Conservation (phyloP, 1,140 invertebrate species). For the Lordiphosa stackelbergi region DNA sequence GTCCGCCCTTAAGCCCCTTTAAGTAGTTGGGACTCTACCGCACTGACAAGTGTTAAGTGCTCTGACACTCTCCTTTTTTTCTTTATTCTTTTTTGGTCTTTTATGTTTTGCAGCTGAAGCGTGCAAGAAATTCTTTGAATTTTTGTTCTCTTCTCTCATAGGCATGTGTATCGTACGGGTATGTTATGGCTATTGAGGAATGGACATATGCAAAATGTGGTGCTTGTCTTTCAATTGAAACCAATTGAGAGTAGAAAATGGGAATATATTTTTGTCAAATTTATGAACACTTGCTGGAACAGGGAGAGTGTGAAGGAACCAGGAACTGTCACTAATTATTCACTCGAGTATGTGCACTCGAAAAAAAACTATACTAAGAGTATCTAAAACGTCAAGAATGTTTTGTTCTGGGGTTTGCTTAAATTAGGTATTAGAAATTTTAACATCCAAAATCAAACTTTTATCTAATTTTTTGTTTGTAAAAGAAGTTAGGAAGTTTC, state of each 20-base stretch:
- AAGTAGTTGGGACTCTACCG: neutral
- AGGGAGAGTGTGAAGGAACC: slow-evolving; percentile 4
- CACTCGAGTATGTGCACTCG: neutral
- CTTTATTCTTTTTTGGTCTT: slow-evolving; percentile 2
- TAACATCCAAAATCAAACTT: too few relatives aligned
- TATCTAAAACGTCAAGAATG: too few relatives aligned
- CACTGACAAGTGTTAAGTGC: slow-evolving; percentile 10
- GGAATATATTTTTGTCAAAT: slow-evolving; percentile 9
- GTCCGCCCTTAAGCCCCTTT: slow-evolving; percentile 9
- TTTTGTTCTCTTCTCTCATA: neutral
- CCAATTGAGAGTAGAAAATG: slow-evolving; percentile 6
- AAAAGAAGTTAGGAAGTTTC: too few relatives aligned
- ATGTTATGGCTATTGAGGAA: neutral
- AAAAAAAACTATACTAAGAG: too few relatives aligned
- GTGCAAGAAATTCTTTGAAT: slow-evolving; percentile 10
- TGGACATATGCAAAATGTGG: slow-evolving; percentile 7
- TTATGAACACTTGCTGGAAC: slow-evolving; percentile 7
- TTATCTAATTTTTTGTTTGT: too few relatives aligned
- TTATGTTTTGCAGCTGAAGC: slow-evolving; percentile 12
- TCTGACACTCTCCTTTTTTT: slow-evolving; percentile 8
- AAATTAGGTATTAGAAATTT: too few relatives aligned
- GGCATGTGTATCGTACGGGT: slow-evolving; percentile 4
- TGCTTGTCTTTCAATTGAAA: slow-evolving; percentile 10
- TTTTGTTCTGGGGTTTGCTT: too few relatives aligned
- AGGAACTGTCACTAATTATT: slow-evolving; percentile 1